Percentiles rank a stretch among this genome's conserved stretches.
These are phyloP conservation scores for Ophion ellenae DNA, from an alignment of 2,888 invertebrate species.

Conservation along the genomic window DNA sequence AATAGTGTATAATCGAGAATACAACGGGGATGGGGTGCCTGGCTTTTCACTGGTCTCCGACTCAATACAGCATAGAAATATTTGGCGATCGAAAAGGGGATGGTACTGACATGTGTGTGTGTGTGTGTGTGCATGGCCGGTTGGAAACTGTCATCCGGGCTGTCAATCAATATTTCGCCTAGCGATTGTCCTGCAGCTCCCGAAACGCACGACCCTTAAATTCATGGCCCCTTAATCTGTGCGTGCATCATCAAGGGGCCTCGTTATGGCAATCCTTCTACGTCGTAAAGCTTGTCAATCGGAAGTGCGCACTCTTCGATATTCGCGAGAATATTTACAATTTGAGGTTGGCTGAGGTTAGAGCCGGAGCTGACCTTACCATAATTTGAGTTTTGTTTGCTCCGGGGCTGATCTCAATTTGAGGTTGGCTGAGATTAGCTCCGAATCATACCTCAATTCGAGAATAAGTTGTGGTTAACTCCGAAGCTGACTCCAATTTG, in stretches of 20 bases:
- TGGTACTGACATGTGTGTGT: slow-evolving; percentile 9
- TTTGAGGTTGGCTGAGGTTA: too few species aligned
- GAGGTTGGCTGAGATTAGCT: too few species aligned
- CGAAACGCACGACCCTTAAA: slow-evolving; percentile 58
- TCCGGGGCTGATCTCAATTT: too few species aligned
- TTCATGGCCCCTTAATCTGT: slow-evolving; percentile 48
- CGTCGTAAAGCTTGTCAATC: too few species aligned
- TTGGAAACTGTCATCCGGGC: slow-evolving; percentile 82
- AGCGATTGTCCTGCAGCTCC: slow-evolving; percentile 73
- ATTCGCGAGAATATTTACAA: too few species aligned
- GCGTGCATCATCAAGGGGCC: background rate
- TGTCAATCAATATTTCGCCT: slow-evolving; percentile 82
- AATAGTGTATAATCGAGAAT: slow-evolving; percentile 23
- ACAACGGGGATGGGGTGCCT: slow-evolving; percentile 29
- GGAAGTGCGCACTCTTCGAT: too few species aligned
- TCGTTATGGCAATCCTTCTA: too few species aligned
- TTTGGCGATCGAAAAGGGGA: slow-evolving; percentile 3
- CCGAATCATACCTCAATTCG: too few species aligned
- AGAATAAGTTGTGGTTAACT: too few species aligned
- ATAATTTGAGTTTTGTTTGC: too few species aligned
- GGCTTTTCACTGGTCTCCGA: slow-evolving; percentile 33
- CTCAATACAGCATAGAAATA: slow-evolving; percentile 5
- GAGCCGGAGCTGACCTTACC: too few species aligned
- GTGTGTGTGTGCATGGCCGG: slow-evolving; percentile 77
- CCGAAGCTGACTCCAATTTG: too few species aligned